Evolutionary conservation across 2,113 vertebrate genomes (phyloP).

Genomic region (Andinoacara biseriatus): DNA sequence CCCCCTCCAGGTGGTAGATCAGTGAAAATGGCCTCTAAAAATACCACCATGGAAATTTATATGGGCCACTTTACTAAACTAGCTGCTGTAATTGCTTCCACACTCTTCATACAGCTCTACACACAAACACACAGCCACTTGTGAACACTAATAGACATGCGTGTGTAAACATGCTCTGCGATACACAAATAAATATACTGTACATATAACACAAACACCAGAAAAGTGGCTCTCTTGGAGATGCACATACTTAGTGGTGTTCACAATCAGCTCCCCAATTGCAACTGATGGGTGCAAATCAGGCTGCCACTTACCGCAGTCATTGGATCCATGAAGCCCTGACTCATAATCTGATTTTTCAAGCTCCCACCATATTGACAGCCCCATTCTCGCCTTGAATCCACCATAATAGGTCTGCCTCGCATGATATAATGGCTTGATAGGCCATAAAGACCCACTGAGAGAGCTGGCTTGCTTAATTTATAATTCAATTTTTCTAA

Average conservation of each 20-base stretch:
- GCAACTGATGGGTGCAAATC: slow-evolving; percentile 55
- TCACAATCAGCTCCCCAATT: slow-evolving; percentile 33
- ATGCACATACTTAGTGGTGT: slow-evolving; percentile 16
- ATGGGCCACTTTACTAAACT: slow-evolving; percentile 50
- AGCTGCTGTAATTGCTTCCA: slow-evolving; percentile 41
- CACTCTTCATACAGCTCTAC: background rate
- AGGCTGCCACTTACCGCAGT: slow-evolving; percentile 47
- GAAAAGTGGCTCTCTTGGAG: slow-evolving; percentile 32
- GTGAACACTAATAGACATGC: background rate
- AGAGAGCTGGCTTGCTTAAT: slow-evolving; percentile 26
- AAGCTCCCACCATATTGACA: slow-evolving; percentile 33
- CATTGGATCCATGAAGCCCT: slow-evolving; percentile 27
- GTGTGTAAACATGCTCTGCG: slow-evolving; percentile 2
- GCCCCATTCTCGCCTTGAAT: slow-evolving; percentile 38
- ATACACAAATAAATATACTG: slow-evolving; percentile 19
- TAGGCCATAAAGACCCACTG: slow-evolving; percentile 25
- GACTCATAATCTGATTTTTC: slow-evolving; percentile 41
- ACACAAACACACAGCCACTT: slow-evolving; percentile 11
- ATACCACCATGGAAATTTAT: slow-evolving; percentile 57
- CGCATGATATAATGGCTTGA: slow-evolving; percentile 49
- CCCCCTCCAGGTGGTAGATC: slow-evolving; percentile 47
- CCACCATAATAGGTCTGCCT: slow-evolving; percentile 26
- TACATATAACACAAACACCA: slow-evolving; percentile 15
- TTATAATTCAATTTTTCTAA: slow-evolving; percentile 27
- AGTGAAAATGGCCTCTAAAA: slow-evolving; percentile 59